These are phyloP conservation scores for Samia ricini DNA, from an alignment of 1,140 invertebrate genomes.

Conservation along the genomic window DNA sequence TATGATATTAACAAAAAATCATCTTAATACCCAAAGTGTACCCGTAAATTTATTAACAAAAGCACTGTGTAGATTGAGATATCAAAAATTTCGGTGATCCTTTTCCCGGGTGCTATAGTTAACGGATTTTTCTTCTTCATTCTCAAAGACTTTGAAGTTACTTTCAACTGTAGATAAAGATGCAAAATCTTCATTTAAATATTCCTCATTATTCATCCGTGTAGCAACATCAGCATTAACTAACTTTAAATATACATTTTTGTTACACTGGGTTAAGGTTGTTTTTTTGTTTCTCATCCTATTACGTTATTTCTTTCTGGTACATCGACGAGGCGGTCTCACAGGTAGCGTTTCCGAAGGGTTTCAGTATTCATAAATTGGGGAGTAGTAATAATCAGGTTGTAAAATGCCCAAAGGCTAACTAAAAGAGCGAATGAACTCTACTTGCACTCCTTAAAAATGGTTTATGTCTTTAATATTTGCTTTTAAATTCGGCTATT, in stretches of 20 bases:
- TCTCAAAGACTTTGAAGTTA: constrained; percentile 14
- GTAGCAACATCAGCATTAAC: constrained; percentile 11
- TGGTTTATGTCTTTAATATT: neutral
- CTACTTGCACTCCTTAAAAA: neutral
- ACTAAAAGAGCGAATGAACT: constrained; percentile 52
- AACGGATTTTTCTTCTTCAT: constrained; percentile 34
- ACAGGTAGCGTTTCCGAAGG: constrained; percentile 53
- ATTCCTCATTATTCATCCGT: constrained; percentile 35
- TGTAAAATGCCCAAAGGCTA: constrained; percentile 39
- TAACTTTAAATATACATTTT: constrained; percentile 25
- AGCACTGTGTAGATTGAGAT: constrained; percentile 58
- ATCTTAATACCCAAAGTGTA: constrained; percentile 40
- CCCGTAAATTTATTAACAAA: constrained; percentile 52
- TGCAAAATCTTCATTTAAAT: constrained; percentile 32
- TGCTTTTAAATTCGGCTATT: constrained; percentile 15
- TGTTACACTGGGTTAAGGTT: constrained; percentile 12
- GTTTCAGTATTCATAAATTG: constrained; percentile 57
- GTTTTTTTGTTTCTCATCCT: constrained; percentile 4
- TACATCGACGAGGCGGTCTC: constrained; percentile 52
- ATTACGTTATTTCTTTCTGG: constrained; percentile 22
- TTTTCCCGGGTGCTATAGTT: neutral
- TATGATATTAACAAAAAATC: constrained; percentile 48
- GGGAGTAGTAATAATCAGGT: constrained; percentile 51
- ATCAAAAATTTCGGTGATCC: constrained; percentile 43
- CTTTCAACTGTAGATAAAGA: constrained; percentile 22